Evolutionary conservation across 53 echinoderm and acorn worm genomes (phyloP).

Genomic region (Mesocentrotus franciscanus): DNA sequence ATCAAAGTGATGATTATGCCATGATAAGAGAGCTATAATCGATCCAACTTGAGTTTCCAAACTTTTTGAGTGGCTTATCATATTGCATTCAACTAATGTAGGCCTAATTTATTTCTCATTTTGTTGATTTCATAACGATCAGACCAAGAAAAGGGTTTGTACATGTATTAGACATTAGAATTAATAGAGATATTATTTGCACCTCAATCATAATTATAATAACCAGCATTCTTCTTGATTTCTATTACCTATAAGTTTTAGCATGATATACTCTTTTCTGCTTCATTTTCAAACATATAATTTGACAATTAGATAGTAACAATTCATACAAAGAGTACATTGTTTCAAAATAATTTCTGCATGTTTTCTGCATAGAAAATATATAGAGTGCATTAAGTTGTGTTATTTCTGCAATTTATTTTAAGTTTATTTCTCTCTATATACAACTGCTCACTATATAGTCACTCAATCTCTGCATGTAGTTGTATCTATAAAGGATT

Average conservation of each 20-base stretch:
- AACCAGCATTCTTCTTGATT: neutral
- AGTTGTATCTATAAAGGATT: neutral
- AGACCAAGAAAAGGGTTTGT: constrained; percentile 50
- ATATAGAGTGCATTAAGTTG: neutral
- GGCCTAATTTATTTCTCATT: neutral
- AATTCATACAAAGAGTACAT: neutral
- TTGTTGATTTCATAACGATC: constrained; percentile 14
- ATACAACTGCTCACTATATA: neutral
- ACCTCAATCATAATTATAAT: neutral
- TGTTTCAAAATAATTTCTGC: neutral
- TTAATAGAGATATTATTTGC: neutral
- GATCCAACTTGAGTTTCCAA: too few species aligned
- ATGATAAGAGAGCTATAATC: too few species aligned
- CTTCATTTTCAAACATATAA: neutral
- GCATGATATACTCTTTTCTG: neutral
- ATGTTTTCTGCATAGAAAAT: neutral
- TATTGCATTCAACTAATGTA: neutral
- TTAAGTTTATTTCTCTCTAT: neutral
- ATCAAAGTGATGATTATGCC: too few species aligned
- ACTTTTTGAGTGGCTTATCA: neutral
- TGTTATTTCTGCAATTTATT: neutral
- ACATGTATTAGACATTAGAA: neutral
- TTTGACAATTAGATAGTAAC: neutral
- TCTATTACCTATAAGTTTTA: neutral
- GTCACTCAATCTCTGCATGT: neutral